A percentile compares a stretch with the other conserved stretches of the same genome.
These are phyloP conservation scores for Pinctada fucata DNA, from an alignment of 2,888 invertebrate species.

Conservation along the genomic window DNA sequence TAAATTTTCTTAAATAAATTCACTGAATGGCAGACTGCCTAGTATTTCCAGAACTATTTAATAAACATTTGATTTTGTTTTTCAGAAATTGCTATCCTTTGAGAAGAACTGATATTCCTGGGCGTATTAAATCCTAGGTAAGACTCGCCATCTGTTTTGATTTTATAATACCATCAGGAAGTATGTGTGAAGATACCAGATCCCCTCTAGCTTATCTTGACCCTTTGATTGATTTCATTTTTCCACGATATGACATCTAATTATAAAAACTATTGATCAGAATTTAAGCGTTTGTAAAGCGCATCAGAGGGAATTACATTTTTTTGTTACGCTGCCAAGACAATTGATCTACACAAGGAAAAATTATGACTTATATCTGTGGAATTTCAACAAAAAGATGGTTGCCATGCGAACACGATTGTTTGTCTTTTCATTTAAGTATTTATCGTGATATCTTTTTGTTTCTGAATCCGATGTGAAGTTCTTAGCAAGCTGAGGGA, in stretches of 20 bases:
- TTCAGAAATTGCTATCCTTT: background rate
- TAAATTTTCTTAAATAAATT: background rate
- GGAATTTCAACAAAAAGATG: constrained; percentile 18
- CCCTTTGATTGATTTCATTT: constrained; percentile 15
- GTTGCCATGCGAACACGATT: constrained; percentile 11
- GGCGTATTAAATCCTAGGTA: background rate
- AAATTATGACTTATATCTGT: constrained; percentile 16
- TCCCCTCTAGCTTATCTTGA: background rate
- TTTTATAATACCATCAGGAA: background rate
- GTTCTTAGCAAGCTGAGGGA: background rate
- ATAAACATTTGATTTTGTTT: constrained; percentile 2
- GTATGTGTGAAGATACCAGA: background rate
- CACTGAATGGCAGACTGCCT: background rate
- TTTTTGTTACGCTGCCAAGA: constrained; percentile 10
- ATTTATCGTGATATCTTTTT: constrained; percentile 5
- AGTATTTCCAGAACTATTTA: background rate
- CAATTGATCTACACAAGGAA: constrained; percentile 6
- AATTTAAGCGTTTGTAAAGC: constrained; percentile 12
- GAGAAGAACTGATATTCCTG: background rate
- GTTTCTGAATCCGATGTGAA: constrained; percentile 8
- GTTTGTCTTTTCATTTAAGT: constrained; percentile 15
- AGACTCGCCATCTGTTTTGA: background rate
- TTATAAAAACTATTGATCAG: constrained; percentile 18
- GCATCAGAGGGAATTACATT: constrained; percentile 4
- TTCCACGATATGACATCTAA: constrained; percentile 15